Evolutionary conservation across 1,140 invertebrate species (phyloP), one percentile per base, ranked within the genome.

Genomic region (Anastrepha obliqua): DNA sequence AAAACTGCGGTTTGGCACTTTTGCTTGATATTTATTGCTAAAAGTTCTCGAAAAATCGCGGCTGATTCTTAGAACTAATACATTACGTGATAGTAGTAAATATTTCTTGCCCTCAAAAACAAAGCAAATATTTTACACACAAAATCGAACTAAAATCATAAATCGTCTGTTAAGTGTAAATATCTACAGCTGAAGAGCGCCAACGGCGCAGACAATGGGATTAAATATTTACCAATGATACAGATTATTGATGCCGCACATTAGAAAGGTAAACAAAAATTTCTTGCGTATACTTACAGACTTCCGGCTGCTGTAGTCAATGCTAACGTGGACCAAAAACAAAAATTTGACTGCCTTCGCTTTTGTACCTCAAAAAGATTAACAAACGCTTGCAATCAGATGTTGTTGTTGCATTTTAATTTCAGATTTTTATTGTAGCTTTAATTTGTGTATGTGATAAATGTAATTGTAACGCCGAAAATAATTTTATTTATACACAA

Each of bases 381-480:
- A 29, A 39, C 3, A 11, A 39, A 13, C 39, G 29, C 39, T 13
- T 42, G 29, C 64, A 67, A 20, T 1, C 2, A 20, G 62, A 39
- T 67, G 64, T 42, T 67, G 64, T 67, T 67, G 29, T 42, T 67
- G 64, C 64, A 67, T 2, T 42, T 9, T 20, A 65, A n/a, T 65
- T 65, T 65, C 5, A 6, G 20, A n/a, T 20, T 65, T 65, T 9
- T 13, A 67, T 13, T 67, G 29, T 29, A 42, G 64, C 29, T 67
- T 67, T 67, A 29, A 67, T 39, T 67, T 42, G 64, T 67, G 20
- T 67, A 13, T 67, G 29, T 67, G 64, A 67, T 67, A 67, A 67
- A 13, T 67, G 39, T 67, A 42, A 67, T 42, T 67, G 64, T 39
- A 39, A 39, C 39, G 64, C 64, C 29, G 64, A 67, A 67, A 39